These are phyloP conservation scores for Tachina grossa DNA, from an alignment of 2,888 invertebrate genomes.

Conservation along the genomic window DNA sequence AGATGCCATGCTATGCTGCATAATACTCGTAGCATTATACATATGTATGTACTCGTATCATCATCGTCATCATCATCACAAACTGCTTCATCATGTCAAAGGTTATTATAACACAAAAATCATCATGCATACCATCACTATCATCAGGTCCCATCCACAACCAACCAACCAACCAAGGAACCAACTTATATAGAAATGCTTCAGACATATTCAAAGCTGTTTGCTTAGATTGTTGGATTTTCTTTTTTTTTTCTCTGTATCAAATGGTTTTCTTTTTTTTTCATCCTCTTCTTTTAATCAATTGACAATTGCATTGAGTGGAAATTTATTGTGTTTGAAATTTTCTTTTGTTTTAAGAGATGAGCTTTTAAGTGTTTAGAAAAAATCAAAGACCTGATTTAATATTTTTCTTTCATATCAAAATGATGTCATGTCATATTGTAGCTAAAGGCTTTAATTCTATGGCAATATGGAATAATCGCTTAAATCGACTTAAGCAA, in stretches of 20 bases:
- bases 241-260: not conserved
- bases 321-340: slow-evolving; percentile 48
- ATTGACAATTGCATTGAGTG: slow-evolving; percentile 57
- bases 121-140: slow-evolving; percentile 42
- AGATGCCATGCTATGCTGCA: slow-evolving; percentile 21
- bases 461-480: too few species aligned
- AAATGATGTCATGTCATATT: slow-evolving; percentile 15
- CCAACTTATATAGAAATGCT: not conserved
- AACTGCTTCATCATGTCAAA: slow-evolving; percentile 61
- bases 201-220: not conserved
- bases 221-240: not conserved
- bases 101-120: slow-evolving; percentile 70
- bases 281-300: not conserved
- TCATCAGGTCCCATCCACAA: not conserved
- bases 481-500: too few species aligned
- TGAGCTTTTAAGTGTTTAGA: not conserved
- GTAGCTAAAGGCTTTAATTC: not conserved
- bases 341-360: slow-evolving; percentile 38
- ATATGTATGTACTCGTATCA: too few species aligned
- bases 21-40: slow-evolving; percentile 14
- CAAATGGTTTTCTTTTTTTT: not conserved
- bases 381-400: slow-evolving; percentile 18
- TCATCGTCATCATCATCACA: slow-evolving; percentile 12
- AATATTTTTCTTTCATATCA: slow-evolving; percentile 6
- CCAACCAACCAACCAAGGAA: not conserved